Evolutionary conservation across 2,113 vertebrate species (phyloP).

Genomic region (Heloderma charlesbogerti): DNA sequence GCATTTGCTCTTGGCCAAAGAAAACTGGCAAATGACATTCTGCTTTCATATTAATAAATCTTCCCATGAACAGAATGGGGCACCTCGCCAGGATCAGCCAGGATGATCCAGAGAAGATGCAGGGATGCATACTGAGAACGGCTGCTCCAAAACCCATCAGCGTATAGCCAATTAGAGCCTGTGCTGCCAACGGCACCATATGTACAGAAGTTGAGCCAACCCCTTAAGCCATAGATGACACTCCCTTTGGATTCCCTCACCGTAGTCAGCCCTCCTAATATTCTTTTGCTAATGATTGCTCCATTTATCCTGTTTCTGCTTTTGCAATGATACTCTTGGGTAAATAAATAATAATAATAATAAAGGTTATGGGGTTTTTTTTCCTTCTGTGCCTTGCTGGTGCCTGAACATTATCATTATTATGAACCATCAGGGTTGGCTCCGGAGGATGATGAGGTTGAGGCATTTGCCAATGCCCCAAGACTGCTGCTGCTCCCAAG

Average conservation of each 20-base stretch:
- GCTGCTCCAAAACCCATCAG: not conserved
- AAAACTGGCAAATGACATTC: fast-evolving
- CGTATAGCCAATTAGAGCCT: not conserved
- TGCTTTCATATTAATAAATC: not conserved
- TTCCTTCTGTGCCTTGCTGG: not conserved
- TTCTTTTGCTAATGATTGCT: constrained; percentile 4
- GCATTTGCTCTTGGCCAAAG: constrained; percentile 2
- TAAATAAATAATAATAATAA: not conserved
- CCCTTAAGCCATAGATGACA: not conserved
- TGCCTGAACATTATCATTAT: not conserved
- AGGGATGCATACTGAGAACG: not conserved
- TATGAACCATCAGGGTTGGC: not conserved
- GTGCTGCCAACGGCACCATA: not conserved
- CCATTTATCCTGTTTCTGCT: not conserved
- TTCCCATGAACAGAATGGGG: not conserved
- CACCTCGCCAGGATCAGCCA: not conserved
- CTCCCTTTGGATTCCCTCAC: not conserved
- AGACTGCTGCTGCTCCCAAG: not conserved
- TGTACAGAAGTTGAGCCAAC: not conserved
- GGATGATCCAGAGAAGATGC: not conserved
- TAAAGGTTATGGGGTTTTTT: not conserved
- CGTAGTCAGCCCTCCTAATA: not conserved
- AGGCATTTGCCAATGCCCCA: not conserved
- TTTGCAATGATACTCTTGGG: not conserved
- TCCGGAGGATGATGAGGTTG: not conserved